A percentile compares a stretch with the other conserved stretches of the same genome.
phyloP scores from a whole-genome alignment of 2,797 vertebrate genomes.

The Sebastes variabilis region DNA sequence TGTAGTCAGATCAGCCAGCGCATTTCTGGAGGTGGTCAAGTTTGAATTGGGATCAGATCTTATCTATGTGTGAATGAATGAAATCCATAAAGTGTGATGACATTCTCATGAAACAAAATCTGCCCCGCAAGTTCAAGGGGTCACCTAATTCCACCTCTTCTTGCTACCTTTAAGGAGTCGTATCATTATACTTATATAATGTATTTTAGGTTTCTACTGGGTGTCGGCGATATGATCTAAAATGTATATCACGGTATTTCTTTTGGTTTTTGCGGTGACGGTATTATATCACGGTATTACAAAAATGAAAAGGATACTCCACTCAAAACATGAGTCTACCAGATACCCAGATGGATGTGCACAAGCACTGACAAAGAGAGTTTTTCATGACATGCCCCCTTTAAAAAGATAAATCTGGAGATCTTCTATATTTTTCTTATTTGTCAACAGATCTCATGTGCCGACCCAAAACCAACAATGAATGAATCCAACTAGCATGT shows the following conservation, averaged over 20 bases:
- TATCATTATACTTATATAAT: too few relatives aligned
- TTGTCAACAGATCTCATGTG: background rate
- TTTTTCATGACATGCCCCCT: background rate
- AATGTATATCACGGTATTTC: too few relatives aligned
- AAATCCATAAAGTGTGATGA: background rate
- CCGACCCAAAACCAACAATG: background rate
- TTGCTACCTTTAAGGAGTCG: too few relatives aligned
- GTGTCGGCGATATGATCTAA: too few relatives aligned
- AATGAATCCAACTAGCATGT: background rate
- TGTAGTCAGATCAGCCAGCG: background rate
- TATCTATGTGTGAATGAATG: background rate
- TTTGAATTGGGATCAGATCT: background rate
- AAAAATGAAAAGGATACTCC: too few relatives aligned
- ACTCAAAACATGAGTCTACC: too few relatives aligned
- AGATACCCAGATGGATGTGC: background rate
- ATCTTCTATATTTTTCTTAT: background rate
- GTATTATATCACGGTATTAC: too few relatives aligned
- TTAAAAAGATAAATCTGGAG: background rate
- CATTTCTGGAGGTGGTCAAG: background rate
- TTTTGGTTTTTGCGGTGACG: too few relatives aligned
- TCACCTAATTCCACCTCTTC: too few relatives aligned
- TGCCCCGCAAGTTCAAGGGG: background rate
- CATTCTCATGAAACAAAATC: background rate
- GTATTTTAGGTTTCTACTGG: too few relatives aligned
- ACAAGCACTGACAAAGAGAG: background rate